phyloP scores from a whole-genome alignment of 2,888 invertebrate genomes.

The Lasioglossum vierecki region DNA sequence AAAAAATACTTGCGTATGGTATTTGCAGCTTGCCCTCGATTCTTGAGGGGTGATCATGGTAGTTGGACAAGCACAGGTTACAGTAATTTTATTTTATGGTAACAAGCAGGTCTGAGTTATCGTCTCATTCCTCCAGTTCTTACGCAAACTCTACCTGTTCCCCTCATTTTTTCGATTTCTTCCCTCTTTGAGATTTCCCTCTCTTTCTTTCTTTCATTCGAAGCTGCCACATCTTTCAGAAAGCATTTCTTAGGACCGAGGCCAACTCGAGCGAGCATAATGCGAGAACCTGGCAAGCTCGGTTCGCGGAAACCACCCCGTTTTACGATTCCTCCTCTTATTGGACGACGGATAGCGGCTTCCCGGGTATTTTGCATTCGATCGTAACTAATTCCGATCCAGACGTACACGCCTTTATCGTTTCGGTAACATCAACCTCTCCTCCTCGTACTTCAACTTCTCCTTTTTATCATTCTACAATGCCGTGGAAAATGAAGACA shows the following conservation, averaged over 20 bases:
- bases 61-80: neutral
- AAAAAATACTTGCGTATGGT: neutral
- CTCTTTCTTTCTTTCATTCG: neutral
- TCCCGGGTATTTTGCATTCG: conserved; percentile 62
- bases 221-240: conserved; percentile 74
- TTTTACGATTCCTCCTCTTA: conserved; percentile 67
- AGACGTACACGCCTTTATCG: conserved; percentile 24
- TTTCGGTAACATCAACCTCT: neutral
- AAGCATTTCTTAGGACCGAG: conserved; percentile 74
- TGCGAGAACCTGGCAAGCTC: conserved; percentile 56
- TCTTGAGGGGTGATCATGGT: neutral
- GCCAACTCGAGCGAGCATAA: conserved; percentile 73
- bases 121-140: conserved; percentile 34
- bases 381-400: conserved; percentile 51
- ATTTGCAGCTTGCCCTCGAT: neutral
- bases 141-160: conserved; percentile 75
- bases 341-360: conserved; percentile 50
- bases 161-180: conserved; percentile 75
- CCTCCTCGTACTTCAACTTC: neutral
- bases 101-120: neutral
- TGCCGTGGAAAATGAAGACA: conserved; percentile 7
- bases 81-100: neutral
- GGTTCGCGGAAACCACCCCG: conserved; percentile 62
- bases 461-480: neutral
- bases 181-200: conserved; percentile 68